These are phyloP conservation scores for Dendrocopos noguchii DNA, from an alignment of 2,113 vertebrate genomes.

Conservation along the genomic window DNA sequence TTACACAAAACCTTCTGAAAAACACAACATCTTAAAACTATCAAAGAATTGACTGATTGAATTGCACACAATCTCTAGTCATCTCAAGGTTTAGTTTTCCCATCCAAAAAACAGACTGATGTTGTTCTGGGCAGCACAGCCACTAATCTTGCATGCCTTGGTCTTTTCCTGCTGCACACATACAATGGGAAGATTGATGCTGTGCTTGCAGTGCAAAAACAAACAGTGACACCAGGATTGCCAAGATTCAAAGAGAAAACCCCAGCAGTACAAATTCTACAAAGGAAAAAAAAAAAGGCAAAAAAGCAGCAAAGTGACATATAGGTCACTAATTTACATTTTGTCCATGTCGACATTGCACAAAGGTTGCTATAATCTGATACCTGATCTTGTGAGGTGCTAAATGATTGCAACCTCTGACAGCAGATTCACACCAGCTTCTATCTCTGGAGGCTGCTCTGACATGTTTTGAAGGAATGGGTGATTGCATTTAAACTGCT, in stretches of 20 bases:
- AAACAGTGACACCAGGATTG: not conserved
- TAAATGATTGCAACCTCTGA: not conserved
- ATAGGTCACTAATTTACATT: not conserved
- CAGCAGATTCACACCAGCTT: not conserved
- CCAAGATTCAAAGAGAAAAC: not conserved
- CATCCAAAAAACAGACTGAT: not conserved
- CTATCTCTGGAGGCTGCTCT: not conserved
- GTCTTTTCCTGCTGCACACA: not conserved
- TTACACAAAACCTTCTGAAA: not conserved
- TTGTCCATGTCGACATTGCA: not conserved
- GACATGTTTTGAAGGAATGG: not conserved
- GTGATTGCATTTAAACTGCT: not conserved
- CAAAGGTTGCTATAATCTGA: not conserved
- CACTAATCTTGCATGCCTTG: not conserved
- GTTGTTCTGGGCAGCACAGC: not conserved
- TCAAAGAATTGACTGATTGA: not conserved
- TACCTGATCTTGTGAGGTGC: not conserved
- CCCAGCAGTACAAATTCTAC: not conserved
- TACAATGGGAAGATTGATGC: not conserved
- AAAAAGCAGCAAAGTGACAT: no score
- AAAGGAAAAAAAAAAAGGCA: not conserved
- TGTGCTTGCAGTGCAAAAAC: not conserved
- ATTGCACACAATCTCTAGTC: not conserved
- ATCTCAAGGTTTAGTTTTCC: not conserved
- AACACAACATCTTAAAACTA: not conserved